Percentiles rank a stretch among this genome's conserved stretches.
Conservation (phyloP, 2,797 vertebrate genomes). For the Rallus crepitans region DNA sequence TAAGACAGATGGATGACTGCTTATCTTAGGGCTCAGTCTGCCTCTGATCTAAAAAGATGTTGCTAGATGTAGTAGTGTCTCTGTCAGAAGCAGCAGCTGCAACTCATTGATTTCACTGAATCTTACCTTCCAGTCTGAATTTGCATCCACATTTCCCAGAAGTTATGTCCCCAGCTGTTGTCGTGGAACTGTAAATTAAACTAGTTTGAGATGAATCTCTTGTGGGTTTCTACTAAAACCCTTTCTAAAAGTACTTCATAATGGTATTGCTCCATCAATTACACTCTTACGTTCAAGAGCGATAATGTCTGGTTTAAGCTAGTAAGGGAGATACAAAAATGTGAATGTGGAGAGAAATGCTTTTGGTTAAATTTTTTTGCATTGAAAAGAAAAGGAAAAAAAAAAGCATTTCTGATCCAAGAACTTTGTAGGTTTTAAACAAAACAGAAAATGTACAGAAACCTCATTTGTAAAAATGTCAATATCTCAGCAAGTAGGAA, state of each 20-base stretch:
- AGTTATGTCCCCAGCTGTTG: conserved; percentile 6
- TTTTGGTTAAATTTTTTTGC: neutral
- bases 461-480: neutral
- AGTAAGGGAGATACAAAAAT: neutral
- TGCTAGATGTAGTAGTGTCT: neutral
- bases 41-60: neutral
- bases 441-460: neutral
- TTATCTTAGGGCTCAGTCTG: neutral
- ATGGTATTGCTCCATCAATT: neutral
- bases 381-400: neutral
- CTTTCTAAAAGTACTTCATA: neutral
- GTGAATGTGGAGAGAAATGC: neutral
- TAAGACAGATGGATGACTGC: neutral
- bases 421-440: neutral
- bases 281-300: neutral
- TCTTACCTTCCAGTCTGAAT: neutral
- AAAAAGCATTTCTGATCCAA: neutral
- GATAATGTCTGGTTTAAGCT: neutral
- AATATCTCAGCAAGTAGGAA: neutral
- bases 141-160: neutral
- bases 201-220: neutral
- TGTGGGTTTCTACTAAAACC: neutral
- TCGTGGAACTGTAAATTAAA: conserved; percentile 16
- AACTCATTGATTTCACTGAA: neutral
- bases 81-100: neutral